Base-by-base conservation (phyloP, 2,113 vertebrate species). In the Istiophorus platypterus region DNA sequence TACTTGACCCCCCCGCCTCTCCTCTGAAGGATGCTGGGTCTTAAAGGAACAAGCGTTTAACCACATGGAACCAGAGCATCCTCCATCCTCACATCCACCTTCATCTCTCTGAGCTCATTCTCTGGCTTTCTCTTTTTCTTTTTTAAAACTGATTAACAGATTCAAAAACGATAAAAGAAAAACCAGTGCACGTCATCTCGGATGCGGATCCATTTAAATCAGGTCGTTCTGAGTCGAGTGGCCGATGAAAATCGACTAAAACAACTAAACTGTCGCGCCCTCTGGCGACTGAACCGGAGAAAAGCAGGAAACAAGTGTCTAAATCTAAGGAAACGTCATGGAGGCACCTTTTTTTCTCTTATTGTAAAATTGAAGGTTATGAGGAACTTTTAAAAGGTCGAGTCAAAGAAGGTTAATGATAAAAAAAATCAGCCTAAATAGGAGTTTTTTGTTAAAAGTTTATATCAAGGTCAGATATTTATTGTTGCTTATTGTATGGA, bases 11-110 rank as follows among this genome's bases (percentile, higher is more conserved):
- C 59, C 72, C 78, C 74, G 62, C 62, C 78, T 76, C 88, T 80
- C 52, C 77, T 64, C 57, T 8, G 59, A 56, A 92, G 90, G 85
- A 91, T 90, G 88, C 88, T 89, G 90, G 68, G 62, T 92, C 91
- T 93, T 93, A 93, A 94, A 94, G 93, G 71, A 82, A 90, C 91
- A 86, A 18, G 0, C 17, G 3, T 27, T 11, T 1, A 8, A n/a
- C n/a, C n/a, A n/a, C n/a, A n/a, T n/a, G n/a, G n/a, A n/a, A n/a
- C n/a, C n/a, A n/a, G n/a, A n/a, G n/a, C n/a, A n/a, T n/a, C n/a
- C n/a, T n/a, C n/a, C 45, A 14, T n/a, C 20, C 1, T 59, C 13
- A 20, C 8, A 5, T 11, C 62, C 57, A n/a, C 75, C 51, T 49
- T n/a, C n/a, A n/a, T n/a, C n/a, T n/a, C n/a, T n/a, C n/a, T n/a